These are phyloP conservation scores for Dasyprocta punctata DNA, from an alignment of 2,113 vertebrate genomes.

Conservation along the genomic window DNA sequence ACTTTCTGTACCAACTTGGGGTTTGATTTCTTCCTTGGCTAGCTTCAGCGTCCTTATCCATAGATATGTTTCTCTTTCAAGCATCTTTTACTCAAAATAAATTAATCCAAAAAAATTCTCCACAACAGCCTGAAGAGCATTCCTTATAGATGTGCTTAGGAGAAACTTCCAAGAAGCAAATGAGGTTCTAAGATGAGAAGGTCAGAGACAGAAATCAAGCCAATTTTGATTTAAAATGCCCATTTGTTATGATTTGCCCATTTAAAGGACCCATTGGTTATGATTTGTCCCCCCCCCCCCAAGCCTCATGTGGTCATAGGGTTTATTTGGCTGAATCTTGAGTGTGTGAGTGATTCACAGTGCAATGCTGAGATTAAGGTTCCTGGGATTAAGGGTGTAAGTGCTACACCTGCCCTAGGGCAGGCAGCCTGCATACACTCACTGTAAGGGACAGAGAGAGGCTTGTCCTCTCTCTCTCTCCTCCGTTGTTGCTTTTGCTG, in stretches of 20 bases:
- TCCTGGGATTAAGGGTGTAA: background rate
- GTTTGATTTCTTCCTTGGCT: conserved; percentile 43
- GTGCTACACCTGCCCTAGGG: background rate
- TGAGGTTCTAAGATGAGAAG: background rate
- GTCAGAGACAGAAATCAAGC: background rate
- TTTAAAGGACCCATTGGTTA: background rate
- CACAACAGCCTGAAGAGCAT: background rate
- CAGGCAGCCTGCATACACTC: background rate
- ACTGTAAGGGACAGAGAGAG: background rate
- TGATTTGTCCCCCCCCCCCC: background rate
- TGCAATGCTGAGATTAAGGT: background rate
- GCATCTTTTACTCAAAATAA: conserved; percentile 45
- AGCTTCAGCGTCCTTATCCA: background rate
- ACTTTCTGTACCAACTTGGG: background rate
- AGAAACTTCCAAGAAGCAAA: conserved; percentile 37
- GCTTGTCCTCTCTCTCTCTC: background rate
- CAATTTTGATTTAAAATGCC: background rate
- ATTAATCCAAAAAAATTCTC: background rate
- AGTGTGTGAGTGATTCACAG: background rate
- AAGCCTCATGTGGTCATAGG: background rate
- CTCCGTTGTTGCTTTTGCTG: background rate
- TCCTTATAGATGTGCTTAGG: background rate
- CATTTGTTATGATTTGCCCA: too few species aligned
- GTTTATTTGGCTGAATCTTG: background rate
- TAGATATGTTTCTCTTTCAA: conserved; percentile 1